Evolutionary conservation across 2,113 vertebrate genomes (phyloP), one percentile per base, ranked within the genome.

Genomic region (Nothobranchius kuhntae): DNA sequence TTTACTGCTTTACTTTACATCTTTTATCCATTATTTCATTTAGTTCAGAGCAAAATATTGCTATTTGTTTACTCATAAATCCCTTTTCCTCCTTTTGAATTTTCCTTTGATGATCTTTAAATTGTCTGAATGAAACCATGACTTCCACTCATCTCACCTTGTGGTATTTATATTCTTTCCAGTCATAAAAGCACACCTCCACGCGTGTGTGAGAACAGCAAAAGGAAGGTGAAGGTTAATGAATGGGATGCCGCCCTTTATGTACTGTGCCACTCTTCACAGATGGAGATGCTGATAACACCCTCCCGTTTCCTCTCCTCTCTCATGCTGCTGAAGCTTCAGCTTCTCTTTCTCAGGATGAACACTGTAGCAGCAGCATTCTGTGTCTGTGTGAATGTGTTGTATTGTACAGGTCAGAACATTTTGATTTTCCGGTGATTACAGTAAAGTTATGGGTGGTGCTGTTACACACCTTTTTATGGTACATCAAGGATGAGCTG

Each of bases 191-290:
- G 30, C 30, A 72, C 48, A 63, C 62, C 53, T 21, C 50, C 56
- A 55, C 21, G 21, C 7, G 2, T 53, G 21, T 10, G 40, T 9
- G 6, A 64, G 78, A 68, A 82, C 76, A 78, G 78, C 62, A 9
- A 62, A 35, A 81, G 83, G 87, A 88, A 86, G 81, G 81, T 81
- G 73, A 89, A 87, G 86, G 81, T 81, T 82, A 88, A 80, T 79
- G 74, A 84, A 85, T 85, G 64, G 82, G 78, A 75, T 70, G 75
- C 64, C 73, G 61, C 54, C 66, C n/a, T 21, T 80, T 75, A 71
- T 64, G 65, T 74, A 76, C 80, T 81, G 77, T 75, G 75, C 75
- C 80, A 62, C 73, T 72, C 71, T 74, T 64, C 62, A 65, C 77
- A 84, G 83, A 84, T 87, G 77, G 78, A 86, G 61, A 68, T 30